Evolutionary conservation across 2,888 invertebrate species (phyloP), one percentile per base, ranked within the genome.

Genomic region (Odontothrips loti): DNA sequence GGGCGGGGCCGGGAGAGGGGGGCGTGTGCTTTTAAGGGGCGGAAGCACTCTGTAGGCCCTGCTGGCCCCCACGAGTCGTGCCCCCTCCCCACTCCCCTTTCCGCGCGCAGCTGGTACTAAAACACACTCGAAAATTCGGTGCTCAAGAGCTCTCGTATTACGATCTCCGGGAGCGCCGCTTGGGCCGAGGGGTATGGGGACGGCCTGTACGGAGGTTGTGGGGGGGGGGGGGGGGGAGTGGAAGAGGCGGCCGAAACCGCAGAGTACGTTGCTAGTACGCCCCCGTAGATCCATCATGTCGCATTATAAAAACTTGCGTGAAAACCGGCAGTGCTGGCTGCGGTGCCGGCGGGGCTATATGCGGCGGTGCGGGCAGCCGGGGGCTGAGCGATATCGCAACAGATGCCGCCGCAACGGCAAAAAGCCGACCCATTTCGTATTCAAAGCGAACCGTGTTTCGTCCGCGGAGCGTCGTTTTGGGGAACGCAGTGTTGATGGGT

Each of bases 121-220:
- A 75, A 75, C 68, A 75, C 68, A 75, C 68, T 75, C 68, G 68
- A 75, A 75, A 75, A 75, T 75, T 75, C 68, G 23, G 68, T 27
- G 68, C 68, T 58, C 20, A 20, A 58, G 58, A 58, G 58, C 58
- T 75, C 68, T 75, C 68, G 68, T 75, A 75, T 75, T 75, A 75
- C 68, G 68, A 23, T 58, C 58, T 58, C 17, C 58, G n/a, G 58
- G 58, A 58, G 17, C 4, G 58, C 58, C 34, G n/a, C 20, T 48
- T 48, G 48, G 48, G 48, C 10, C 10, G 48, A 15, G 48, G 48
- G 48, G 48, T 9, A 48, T 11, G 48, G 48, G 48, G 48, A 15
- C 17, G 63, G 63, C 63, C 63, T n/a, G 63, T 15, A 63, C 20
- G 1, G 63, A 17, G 63, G 20, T 6, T 15, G 63, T 11, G 68